Conservation (phyloP, 2,797 vertebrate genomes). For the Dicrostonyx torquatus region DNA sequence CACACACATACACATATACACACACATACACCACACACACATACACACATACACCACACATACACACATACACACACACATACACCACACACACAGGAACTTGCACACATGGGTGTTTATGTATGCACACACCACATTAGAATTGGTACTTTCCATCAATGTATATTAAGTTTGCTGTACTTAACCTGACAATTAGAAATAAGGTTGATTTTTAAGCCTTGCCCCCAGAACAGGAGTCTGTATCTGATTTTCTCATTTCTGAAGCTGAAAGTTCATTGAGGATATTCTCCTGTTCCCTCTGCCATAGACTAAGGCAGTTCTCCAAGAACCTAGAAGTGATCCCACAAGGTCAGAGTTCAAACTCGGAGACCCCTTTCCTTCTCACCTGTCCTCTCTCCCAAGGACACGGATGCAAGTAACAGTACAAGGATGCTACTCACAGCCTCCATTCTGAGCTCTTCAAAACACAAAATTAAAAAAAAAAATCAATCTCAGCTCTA, state of each 20-base stretch:
- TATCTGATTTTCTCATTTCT: neutral
- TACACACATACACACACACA: neutral
- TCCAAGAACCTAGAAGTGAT: neutral
- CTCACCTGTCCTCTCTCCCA: neutral
- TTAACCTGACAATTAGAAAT: neutral
- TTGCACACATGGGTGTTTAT: neutral
- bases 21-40: neutral
- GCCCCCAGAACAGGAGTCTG: neutral
- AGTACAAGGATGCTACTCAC: neutral
- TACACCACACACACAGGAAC: neutral
- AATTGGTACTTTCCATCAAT: neutral
- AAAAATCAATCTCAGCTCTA: neutral
- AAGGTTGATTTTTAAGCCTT: neutral
- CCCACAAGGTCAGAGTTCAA: neutral
- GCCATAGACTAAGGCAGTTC: neutral
- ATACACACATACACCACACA: neutral
- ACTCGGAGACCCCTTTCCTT: neutral
- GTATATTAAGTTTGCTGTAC: neutral
- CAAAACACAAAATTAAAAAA: neutral
- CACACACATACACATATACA: fast-evolving
- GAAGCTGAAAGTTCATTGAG: neutral
- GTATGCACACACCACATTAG: neutral
- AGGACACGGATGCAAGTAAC: neutral
- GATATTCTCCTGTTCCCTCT: neutral
- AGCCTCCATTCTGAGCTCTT: neutral